Evolutionary conservation across 1,140 invertebrate genomes (phyloP), one percentile per base, ranked within the genome.

Genomic region (Pachypsylla venusta): DNA sequence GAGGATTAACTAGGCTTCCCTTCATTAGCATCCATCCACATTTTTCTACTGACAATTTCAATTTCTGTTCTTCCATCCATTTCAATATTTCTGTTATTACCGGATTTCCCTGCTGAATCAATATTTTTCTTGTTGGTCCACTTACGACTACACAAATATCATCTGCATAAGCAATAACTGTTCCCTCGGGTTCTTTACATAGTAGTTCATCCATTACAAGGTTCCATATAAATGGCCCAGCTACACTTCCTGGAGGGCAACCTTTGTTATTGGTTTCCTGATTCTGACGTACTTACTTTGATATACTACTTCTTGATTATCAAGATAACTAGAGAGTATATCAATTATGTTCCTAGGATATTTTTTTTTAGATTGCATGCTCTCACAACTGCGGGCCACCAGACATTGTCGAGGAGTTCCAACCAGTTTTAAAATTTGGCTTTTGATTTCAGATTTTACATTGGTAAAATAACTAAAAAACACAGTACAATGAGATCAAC

Each of bases 91-190:
- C 22, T 48, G 16, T 22, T 22, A 48, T 48, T 5, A 22, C 16
- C n/a, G 16, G 42, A 7, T 22, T 48, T 10, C 42, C 42, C 22
- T n/a, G 16, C 16, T 48, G n/a, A 5, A 48, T 22, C n/a, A 48
- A 48, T 19, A 3, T 4, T 19, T 48, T 10, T n/a, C 42, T 48
- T 4, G 42, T 48, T 10, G 7, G 7, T 4, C 42, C 42, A 19
- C n/a, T 48, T 19, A 48, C n/a, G 4, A 48, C 22, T 19, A 48
- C 42, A 19, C 42, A 48, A 10, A 55, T 55, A 27, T 55, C 54
- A 16, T 55, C 54, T 5, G 54, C 54, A 22, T 55, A 55, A 4
- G 54, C 54, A 10, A 55, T 55, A n/a, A 55, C 24, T 5, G 13
- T n/a, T 5, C n/a, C 12, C 24, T 13, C 22, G 4, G 5, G 54